These are phyloP conservation scores for Parelbella ahira DNA, from an alignment of 2,888 invertebrate genomes.

Conservation along the genomic window DNA sequence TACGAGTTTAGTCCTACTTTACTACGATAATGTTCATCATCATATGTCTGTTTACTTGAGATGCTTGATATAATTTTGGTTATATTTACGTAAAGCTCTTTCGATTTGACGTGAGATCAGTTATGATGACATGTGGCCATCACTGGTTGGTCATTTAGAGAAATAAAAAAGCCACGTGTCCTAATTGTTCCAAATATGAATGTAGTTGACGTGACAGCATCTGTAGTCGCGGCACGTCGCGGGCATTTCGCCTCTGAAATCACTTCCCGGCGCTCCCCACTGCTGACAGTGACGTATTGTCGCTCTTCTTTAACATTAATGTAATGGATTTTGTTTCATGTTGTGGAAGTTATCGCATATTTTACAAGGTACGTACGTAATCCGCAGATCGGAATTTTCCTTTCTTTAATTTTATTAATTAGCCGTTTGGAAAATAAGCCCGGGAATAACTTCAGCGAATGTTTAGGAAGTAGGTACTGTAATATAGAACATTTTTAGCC, in stretches of 20 bases:
- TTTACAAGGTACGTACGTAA: constrained; percentile 37
- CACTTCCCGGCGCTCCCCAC: constrained; percentile 65
- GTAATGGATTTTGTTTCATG: constrained; percentile 75
- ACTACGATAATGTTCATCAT: too few relatives aligned
- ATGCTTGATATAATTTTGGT: too few relatives aligned
- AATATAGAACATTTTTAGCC: too few relatives aligned
- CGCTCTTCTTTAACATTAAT: constrained; percentile 74
- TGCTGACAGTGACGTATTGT: constrained; percentile 75
- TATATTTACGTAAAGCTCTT: too few relatives aligned
- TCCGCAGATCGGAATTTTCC: constrained; percentile 17
- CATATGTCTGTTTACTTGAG: too few relatives aligned
- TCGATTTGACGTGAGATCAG: too few relatives aligned
- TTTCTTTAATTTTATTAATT: constrained; percentile 27
- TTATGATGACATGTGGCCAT: too few relatives aligned
- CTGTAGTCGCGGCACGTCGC: constrained; percentile 65
- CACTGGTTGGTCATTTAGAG: constrained; percentile 2
- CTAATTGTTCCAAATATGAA: constrained; percentile 69
- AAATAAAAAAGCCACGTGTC: constrained; percentile 43
- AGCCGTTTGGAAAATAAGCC: constrained; percentile 25
- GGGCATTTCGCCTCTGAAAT: constrained; percentile 72
- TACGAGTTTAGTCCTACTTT: not conserved
- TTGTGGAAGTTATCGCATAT: constrained; percentile 65
- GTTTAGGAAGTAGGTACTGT: too few relatives aligned
- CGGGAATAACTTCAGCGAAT: too few relatives aligned
- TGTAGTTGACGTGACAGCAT: constrained; percentile 57